A percentile compares a stretch with the other conserved stretches of the same genome.
Evolutionary conservation across 2,888 invertebrate genomes (phyloP).

Genomic region (Lasioglossum figueresi): DNA sequence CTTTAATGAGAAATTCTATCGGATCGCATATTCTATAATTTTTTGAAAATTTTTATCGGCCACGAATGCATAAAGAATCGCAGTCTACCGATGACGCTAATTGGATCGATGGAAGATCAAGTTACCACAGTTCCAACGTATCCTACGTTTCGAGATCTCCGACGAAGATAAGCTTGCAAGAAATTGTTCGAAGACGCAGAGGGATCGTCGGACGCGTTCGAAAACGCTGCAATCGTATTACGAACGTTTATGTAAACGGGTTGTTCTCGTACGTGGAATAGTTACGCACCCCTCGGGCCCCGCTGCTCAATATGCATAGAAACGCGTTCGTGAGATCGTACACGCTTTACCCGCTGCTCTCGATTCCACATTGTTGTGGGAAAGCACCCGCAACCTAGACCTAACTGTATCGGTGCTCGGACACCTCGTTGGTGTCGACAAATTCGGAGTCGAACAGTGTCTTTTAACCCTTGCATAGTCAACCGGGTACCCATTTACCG

Average conservation of each 20-base stretch:
- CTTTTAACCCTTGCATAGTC: too few species aligned
- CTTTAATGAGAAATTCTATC: too few species aligned
- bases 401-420: neutral
- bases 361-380: conserved; percentile 35
- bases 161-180: neutral
- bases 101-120: neutral
- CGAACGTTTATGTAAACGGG: conserved; percentile 18
- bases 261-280: conserved; percentile 43
- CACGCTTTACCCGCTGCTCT: conserved; percentile 24
- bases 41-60: too few species aligned
- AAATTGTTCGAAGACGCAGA: too few species aligned
- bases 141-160: neutral
- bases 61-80: too few species aligned
- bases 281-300: conserved; percentile 33
- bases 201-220: conserved; percentile 10
- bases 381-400: neutral
- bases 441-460: neutral
- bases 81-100: neutral
- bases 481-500: too few species aligned
- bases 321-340: conserved; percentile 19
- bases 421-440: neutral
- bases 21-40: too few species aligned
- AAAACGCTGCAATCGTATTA: conserved; percentile 29
- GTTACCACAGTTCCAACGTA: neutral
- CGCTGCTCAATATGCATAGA: conserved; percentile 47